A percentile compares a stretch with the other conserved stretches of the same genome.
Conservation (phyloP, 1,140 invertebrate species). For the Yoshiicerus persimilis region DNA sequence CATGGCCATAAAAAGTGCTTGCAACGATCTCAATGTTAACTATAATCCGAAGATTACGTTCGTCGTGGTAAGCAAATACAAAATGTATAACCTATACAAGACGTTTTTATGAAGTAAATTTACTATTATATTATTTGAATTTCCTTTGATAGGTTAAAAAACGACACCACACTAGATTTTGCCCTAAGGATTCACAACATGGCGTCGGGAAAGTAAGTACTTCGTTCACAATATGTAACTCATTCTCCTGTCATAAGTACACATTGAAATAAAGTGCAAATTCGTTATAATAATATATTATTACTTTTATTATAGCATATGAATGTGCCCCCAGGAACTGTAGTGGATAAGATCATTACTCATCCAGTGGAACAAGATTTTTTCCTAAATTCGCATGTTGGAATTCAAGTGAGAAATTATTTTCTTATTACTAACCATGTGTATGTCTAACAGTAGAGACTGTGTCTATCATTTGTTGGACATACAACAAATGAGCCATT, state of each 20-base stretch:
- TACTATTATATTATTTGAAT: too few relatives aligned
- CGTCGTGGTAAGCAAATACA: constrained; percentile 50
- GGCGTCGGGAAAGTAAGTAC: background rate
- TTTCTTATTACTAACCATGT: too few relatives aligned
- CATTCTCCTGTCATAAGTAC: too few relatives aligned
- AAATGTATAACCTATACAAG: background rate
- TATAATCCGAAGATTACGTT: constrained; percentile 59
- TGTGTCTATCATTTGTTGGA: too few relatives aligned
- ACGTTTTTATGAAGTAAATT: background rate
- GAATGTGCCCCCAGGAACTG: constrained; percentile 59
- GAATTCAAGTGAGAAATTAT: too few relatives aligned
- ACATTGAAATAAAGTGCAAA: too few relatives aligned
- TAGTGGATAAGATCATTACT: constrained; percentile 57
- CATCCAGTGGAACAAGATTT: constrained; percentile 57
- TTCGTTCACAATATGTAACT: too few relatives aligned
- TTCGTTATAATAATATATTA: background rate
- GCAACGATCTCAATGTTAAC: constrained; percentile 58
- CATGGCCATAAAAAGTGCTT: constrained; percentile 54
- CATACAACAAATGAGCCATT: too few relatives aligned
- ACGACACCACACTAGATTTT: constrained; percentile 59
- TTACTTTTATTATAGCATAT: constrained; percentile 56
- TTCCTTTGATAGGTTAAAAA: constrained; percentile 54
- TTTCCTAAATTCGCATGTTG: constrained; percentile 57
- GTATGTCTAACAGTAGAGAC: too few relatives aligned
- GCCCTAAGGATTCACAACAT: constrained; percentile 79